phyloP scores from a whole-genome alignment of 2,113 vertebrate genomes.

The Marmota monax region DNA sequence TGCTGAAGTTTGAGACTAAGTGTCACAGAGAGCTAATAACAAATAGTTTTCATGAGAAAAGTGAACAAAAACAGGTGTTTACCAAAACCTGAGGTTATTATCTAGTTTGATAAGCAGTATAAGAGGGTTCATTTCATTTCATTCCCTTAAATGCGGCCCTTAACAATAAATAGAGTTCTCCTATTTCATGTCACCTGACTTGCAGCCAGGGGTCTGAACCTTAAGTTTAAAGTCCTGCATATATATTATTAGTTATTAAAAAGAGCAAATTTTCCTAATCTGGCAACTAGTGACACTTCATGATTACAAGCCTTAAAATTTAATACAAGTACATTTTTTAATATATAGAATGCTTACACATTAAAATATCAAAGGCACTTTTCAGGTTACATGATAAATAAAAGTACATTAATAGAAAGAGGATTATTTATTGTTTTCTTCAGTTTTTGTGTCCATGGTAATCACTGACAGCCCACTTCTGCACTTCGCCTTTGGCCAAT shows the following conservation, averaged over 20 bases:
- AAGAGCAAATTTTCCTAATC: conserved; percentile 45
- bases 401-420: conserved; percentile 65
- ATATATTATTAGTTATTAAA: conserved; percentile 52
- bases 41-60: conserved; percentile 12
- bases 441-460: conserved; percentile 85
- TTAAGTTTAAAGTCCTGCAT: neutral
- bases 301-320: conserved; percentile 66
- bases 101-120: conserved; percentile 4
- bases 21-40: neutral
- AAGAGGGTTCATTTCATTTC: neutral
- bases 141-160: neutral
- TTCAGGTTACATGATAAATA: conserved; percentile 76
- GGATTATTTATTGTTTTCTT: conserved; percentile 75
- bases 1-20: neutral
- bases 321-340: conserved; percentile 56
- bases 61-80: neutral
- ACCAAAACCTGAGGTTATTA: conserved; percentile 40
- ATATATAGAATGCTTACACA: conserved; percentile 68
- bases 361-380: conserved; percentile 86
- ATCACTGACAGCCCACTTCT: conserved; percentile 93
- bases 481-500: conserved; percentile 93
- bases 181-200: neutral
- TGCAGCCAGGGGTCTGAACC: neutral
- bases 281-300: conserved; percentile 66
- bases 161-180: neutral